Base-by-base conservation (phyloP, 2,113 vertebrate species). In the Leiothrix lutea region DNA sequence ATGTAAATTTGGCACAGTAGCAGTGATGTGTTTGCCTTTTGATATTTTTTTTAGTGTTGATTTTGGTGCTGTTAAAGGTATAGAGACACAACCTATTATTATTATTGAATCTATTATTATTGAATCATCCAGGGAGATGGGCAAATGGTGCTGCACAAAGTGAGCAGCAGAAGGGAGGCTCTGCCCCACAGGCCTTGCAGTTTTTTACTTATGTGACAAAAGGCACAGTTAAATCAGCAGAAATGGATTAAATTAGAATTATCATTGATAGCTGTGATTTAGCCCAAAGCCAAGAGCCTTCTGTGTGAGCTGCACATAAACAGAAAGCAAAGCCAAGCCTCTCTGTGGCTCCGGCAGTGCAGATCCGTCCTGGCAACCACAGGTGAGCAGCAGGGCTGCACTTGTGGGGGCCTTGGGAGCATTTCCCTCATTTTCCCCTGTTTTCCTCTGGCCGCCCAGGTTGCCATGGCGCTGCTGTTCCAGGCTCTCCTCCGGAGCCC, bases 381-480 rank as follows among this genome's bases (percentile, higher is more conserved):
- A 91, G 83, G 62, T 40, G 88, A 86, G 75, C n/a, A 42, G 71
- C 47, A 80, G 26, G 53, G 56, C 51, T 53, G 40, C 57, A 89
- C 45, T 40, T 6, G 3, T 6, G 51, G 66, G 36, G 69, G 64
- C 9, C 66, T 80, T 33, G 65, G 79, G 86, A 94, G 26, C 6
- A 2, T 60, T 78, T 47, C 65, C 35, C 82, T 94, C 19, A 9
- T 31, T 80, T 67, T 26, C 12, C 35, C 82, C 8, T 31, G 45
- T 6, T 28, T n/a, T 80, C 18, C 72, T 88, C 53, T 96, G 69
- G 53, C 75, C 89, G 17, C 31, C 38, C 85, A 98, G 98, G 97
- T 98, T 57, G 97, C 97, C 64, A 75, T 98, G 96, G 95, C 78
- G 20, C 14, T 98, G 81, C 93, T 97, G 64, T 96, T 88, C 75